Percentiles rank a stretch among this genome's conserved stretches.
Conservation (phyloP, 2,797 vertebrate genomes). For the Squalus acanthias region DNA sequence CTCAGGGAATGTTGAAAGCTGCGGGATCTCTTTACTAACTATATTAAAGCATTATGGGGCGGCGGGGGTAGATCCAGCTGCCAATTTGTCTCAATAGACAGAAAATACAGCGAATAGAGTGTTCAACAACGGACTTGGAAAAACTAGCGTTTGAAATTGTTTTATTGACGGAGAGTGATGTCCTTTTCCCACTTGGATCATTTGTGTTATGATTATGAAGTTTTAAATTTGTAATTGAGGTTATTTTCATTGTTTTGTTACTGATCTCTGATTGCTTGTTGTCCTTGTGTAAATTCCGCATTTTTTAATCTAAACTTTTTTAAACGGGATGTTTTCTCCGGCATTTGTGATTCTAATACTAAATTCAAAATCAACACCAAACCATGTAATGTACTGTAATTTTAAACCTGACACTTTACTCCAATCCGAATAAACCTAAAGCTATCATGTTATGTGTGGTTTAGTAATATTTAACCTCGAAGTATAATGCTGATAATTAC, state of each 20-base stretch:
- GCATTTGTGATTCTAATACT: background rate
- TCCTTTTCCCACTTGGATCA: background rate
- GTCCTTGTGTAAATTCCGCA: background rate
- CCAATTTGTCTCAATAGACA: background rate
- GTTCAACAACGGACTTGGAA: background rate
- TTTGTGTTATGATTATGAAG: background rate
- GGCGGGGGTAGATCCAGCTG: background rate
- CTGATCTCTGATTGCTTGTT: background rate
- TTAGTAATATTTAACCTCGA: background rate
- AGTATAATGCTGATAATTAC: background rate
- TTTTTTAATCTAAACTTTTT: background rate
- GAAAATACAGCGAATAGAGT: background rate
- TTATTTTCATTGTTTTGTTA: background rate
- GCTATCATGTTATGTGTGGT: background rate
- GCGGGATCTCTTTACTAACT: background rate
- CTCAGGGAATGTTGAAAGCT: background rate
- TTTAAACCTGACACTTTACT: background rate
- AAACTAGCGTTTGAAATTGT: background rate
- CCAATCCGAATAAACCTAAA: background rate
- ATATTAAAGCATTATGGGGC: no score
- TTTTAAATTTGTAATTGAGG: background rate
- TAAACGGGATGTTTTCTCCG: background rate
- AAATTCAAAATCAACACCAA: background rate
- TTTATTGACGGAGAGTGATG: background rate
- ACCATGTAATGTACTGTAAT: background rate